A percentile compares a stretch with the other conserved stretches of the same genome.
These are phyloP conservation scores for Poicephalus meyeri DNA, from an alignment of 2,113 vertebrate species.

Conservation along the genomic window DNA sequence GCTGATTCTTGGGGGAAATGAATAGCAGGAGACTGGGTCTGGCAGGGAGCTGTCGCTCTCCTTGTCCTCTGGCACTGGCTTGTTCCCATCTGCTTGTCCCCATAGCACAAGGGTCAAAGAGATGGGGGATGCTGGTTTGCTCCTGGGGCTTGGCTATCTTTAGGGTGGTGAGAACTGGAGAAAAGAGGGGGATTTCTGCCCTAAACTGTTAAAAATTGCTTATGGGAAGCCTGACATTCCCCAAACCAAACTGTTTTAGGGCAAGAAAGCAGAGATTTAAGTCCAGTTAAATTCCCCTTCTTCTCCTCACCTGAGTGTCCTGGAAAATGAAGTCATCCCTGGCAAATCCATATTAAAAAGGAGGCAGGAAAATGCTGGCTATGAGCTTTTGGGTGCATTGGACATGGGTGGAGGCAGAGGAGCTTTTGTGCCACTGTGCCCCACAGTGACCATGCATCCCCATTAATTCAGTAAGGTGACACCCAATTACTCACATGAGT, in stretches of 20 bases:
- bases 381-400: not conserved
- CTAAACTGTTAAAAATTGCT: not conserved
- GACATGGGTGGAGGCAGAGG: not conserved
- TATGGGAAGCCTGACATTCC: not conserved
- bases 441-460: rapidly evolving
- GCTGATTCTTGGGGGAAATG: not conserved
- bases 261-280: not conserved
- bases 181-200: not conserved
- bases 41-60: rapidly evolving
- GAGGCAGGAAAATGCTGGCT: not conserved
- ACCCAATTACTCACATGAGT: not conserved
- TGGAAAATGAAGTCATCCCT: not conserved
- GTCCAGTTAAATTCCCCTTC: not conserved
- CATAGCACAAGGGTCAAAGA: not conserved
- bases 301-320: not conserved
- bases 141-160: not conserved
- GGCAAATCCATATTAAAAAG: not conserved
- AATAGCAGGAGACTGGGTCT: not conserved
- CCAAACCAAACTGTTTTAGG: not conserved
- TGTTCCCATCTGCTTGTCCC: not conserved
- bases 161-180: not conserved
- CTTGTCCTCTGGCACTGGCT: not conserved
- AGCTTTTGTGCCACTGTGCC: not conserved
- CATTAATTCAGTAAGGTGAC: not conserved
- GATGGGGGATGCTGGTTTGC: not conserved